A percentile compares a stretch with the other conserved stretches of the same genome.
phyloP scores from a whole-genome alignment of 2,797 vertebrate genomes.

The Pseudochromis fuscus region DNA sequence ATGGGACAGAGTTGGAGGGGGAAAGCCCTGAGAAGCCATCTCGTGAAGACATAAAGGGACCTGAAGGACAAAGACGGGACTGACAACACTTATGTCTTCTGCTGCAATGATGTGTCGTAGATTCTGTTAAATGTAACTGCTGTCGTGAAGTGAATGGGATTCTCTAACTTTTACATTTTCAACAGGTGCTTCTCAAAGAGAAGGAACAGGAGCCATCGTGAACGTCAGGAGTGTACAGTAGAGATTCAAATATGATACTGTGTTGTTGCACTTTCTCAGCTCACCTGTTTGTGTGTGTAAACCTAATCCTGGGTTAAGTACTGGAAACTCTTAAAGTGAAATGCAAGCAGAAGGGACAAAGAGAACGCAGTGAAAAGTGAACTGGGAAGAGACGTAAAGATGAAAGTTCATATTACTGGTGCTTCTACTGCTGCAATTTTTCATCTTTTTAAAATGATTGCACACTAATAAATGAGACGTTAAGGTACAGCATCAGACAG shows the following conservation, averaged over 20 bases:
- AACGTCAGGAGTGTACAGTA: neutral
- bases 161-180: constrained; percentile 30
- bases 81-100: neutral
- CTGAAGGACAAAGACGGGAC: constrained; percentile 5
- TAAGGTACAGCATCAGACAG: neutral
- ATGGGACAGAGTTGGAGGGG: neutral
- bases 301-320: neutral
- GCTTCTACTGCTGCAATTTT: constrained; percentile 49
- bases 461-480: constrained; percentile 10
- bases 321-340: constrained; percentile 1
- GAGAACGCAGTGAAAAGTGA: too few relatives aligned
- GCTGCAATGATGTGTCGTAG: neutral
- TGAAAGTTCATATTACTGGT: constrained; percentile 46
- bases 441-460: constrained; percentile 15
- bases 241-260: constrained; percentile 6
- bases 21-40: neutral
- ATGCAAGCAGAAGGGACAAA: neutral
- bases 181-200: constrained; percentile 38
- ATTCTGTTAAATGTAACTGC: constrained; percentile 5
- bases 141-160: constrained; percentile 9
- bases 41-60: constrained; percentile 4
- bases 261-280: constrained; percentile 27
- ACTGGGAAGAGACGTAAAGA: neutral
- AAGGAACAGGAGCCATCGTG: neutral
- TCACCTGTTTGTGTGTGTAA: constrained; percentile 9